These are phyloP conservation scores for Deilephila elpenor DNA, from an alignment of 2,888 invertebrate species.

Conservation along the genomic window DNA sequence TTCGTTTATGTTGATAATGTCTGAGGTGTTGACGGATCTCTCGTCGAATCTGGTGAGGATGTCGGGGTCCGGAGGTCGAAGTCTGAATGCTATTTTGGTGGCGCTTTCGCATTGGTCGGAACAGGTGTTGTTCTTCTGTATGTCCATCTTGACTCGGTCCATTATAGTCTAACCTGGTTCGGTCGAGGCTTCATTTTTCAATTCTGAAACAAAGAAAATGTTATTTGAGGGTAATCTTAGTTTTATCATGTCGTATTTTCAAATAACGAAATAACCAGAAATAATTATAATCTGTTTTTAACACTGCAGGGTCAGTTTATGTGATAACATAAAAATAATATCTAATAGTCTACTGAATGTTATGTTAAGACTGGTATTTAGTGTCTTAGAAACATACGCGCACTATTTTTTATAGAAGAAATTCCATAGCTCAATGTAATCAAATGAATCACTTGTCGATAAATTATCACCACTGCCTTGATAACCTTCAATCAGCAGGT, in stretches of 20 bases:
- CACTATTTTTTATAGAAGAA: too few relatives aligned
- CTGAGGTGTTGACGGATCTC: constrained; percentile 36
- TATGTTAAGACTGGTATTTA: too few relatives aligned
- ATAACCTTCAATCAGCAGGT: too few relatives aligned
- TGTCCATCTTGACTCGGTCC: constrained; percentile 17
- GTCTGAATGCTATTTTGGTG: constrained; percentile 48
- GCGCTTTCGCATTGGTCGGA: constrained; percentile 51
- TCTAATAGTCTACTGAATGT: too few relatives aligned
- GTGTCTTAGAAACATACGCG: too few relatives aligned
- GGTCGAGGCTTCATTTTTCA: constrained; percentile 17
- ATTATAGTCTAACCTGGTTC: not conserved
- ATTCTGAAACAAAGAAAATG: constrained; percentile 17
- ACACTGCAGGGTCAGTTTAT: too few relatives aligned
- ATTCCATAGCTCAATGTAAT: too few relatives aligned
- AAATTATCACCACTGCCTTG: too few relatives aligned
- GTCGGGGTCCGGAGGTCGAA: constrained; percentile 51
- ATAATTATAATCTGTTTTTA: too few relatives aligned
- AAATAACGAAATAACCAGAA: too few relatives aligned
- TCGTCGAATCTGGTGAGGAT: constrained; percentile 41
- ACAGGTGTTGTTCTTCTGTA: constrained; percentile 41
- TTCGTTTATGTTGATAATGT: constrained; percentile 46
- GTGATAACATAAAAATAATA: too few relatives aligned
- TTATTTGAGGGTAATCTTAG: not conserved
- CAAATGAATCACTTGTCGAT: too few relatives aligned
- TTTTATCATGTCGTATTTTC: not conserved